Evolutionary conservation across 2,113 vertebrate species (phyloP), one percentile per base, ranked within the genome.

Genomic region (Perca fluviatilis): DNA sequence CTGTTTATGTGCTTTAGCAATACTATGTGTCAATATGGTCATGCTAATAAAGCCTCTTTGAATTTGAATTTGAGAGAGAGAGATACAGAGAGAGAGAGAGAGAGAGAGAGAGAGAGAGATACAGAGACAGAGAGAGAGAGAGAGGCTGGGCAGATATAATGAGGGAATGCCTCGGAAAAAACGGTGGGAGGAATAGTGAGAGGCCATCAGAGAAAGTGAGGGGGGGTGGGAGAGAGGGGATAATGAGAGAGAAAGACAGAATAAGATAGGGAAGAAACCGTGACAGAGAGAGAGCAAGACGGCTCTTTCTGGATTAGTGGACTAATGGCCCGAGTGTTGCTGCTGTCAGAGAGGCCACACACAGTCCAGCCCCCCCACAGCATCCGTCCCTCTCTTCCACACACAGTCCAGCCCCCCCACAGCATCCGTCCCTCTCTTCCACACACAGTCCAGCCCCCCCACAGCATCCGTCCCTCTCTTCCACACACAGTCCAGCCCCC

Each of bases 281-380:
- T 51, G 63, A 74, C 60, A 25, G 46, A 67, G 21, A 57, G 80
- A 78, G 65, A 49, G 67, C 5, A 46, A 25, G 33, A 8, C 9
- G 47, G 58, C 57, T 69, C 56, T 77, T 79, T 80, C 54, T 89
- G 88, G 87, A 91, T 92, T 85, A 92, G 73, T 21, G 46, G 67
- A 78, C 87, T 89, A 80, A 90, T 88, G 82, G 43, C n/a, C 53
- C 81, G 18, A 18, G 33, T 54, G 64, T 43, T 64, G 73, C 63
- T 56, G 73, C 76, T 80, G 86, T 74, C 58, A 68, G 79, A 43
- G 60, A 67, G 54, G 69, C 27, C 27, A 27, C 27, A 27, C 27
- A 27, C 2, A 79, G 62, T 0, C 21, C 47, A 72, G 60, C 27
- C 60, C 61, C 69, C 69, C 78, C 76, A 19, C 57, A 69, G 25